Base-by-base conservation (phyloP, 2,888 invertebrate genomes). In the Pinctada fucata region DNA sequence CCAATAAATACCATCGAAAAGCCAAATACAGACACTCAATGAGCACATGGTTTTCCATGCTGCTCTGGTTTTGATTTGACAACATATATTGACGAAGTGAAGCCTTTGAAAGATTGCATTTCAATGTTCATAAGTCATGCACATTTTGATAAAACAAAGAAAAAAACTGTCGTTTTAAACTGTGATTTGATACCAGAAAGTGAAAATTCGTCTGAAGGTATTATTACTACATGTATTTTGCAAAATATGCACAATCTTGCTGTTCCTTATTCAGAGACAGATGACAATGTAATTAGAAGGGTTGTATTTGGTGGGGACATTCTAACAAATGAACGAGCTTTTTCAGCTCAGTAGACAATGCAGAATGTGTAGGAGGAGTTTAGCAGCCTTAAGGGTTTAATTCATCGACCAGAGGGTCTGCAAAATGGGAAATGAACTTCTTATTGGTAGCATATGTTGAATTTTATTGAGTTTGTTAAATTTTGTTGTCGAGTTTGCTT, bases 401-500 rank as follows among this genome's bases (percentile, higher is more conserved):
- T 72, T 72, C 72, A 72, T 64, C 31, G 73, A 8, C 73, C 73
- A 45, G 73, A 73, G 45, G 73, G 73, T 63, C 64, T 73, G 13
- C 73, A 73, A 47, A 73, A n/a, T n/a, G 73, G 16, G 65, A 64
- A 47, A 73, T 73, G 73, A 73, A 73, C 64, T 73, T 73, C 48
- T 8, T 65, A 63, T 73, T 73, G 73, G 64, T 73, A 64, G 13
- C 68, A 68, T 4, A 3, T 45, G 16, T 68, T 52, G 58, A 52
- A n/a, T n/a, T n/a, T 10, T 52, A 10, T 52, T 52, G 58, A 52
- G 10, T 10, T 5, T 8, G 5, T 52, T 52, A 52, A 10, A 52
- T 5, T 52, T 52, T 52, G 31, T 31, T 58, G 58, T 58, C 58
- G 58, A 58, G 13, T 58, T 58, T 58, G 58, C 8, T 58, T 58